Base-by-base conservation (phyloP, 1,140 invertebrate genomes). In the Marisa cornuarietis region DNA sequence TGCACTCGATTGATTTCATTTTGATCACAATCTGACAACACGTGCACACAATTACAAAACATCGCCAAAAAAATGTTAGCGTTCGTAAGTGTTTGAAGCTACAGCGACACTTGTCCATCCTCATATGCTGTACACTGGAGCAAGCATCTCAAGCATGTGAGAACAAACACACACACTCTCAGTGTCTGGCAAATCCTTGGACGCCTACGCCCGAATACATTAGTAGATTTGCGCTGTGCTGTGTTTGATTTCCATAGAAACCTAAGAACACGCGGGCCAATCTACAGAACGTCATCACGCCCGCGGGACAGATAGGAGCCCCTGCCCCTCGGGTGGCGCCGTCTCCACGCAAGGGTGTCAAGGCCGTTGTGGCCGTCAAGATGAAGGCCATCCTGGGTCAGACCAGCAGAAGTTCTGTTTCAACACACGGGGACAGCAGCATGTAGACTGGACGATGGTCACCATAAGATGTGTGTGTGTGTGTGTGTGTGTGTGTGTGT, bases 261-360 rank as follows among this genome's bases (percentile, higher is more conserved):
- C 61, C 61, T 0, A 84, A 83, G 77, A 79, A 78, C 42, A 49
- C 80, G 42, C 81, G 78, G 14, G 31, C 84, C 24, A 87, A 81
- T 62, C 71, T 85, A 76, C 85, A 86, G 82, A 86, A 83, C 66
- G 85, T 86, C 22, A 85, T 85, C 0, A 76, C 83, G 51, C 83
- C 84, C 81, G 79, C 85, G 24, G 85, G 85, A 0, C 52, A 66
- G 31, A 8, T 77, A 26, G 71, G 54, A 20, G 69, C 26, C 7
- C 69, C 74, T 71, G 52, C 65, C 24, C 71, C 61, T 9, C 76
- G 65, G 74, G 69, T 58, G 42, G 31, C 76, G 24, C 79, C 80
- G 42, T 79, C 83, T 26, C 74, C 76, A 24, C 51, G 80, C 51
- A 81, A 81, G 76, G 77, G 80, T 71, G 71, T 77, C 54, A 75